Percentiles rank a stretch among this genome's conserved stretches.
Conservation (phyloP, 2,113 vertebrate species). For the Zosterops hypoxanthus region DNA sequence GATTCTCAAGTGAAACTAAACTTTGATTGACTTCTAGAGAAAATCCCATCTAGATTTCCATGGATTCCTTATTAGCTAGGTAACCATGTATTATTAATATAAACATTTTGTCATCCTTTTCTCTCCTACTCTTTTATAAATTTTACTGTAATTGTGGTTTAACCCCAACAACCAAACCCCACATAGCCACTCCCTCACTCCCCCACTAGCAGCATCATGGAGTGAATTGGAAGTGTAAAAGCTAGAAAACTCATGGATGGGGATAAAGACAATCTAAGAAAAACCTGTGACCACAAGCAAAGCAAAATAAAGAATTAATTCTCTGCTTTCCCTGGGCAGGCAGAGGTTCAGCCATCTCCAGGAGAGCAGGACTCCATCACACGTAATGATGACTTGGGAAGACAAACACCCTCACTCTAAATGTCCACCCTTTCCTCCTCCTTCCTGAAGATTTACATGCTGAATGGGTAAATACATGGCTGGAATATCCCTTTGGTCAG, state of each 20-base stretch:
- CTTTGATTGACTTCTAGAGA: background rate
- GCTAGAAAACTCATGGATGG: background rate
- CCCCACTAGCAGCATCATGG: too few relatives aligned
- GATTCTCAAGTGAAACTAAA: background rate
- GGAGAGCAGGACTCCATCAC: background rate
- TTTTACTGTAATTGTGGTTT: background rate
- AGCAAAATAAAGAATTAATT: background rate
- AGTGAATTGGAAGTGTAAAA: background rate
- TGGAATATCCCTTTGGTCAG: background rate
- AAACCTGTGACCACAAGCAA: background rate
- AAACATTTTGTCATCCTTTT: background rate
- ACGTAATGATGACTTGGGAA: fast-evolving
- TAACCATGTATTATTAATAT: background rate
- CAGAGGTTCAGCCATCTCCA: background rate
- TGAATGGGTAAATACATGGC: fast-evolving
- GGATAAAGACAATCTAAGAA: background rate
- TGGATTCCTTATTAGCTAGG: background rate
- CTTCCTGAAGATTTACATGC: background rate
- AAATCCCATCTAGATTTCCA: background rate
- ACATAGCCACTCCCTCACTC: fast-evolving
- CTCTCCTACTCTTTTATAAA: background rate
- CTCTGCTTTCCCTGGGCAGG: background rate
- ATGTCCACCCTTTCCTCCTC: background rate
- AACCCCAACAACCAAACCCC: background rate
- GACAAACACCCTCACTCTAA: background rate